Percentiles rank a stretch among this genome's conserved stretches.
These are phyloP conservation scores for Drosophila barbarae DNA, from an alignment of 2,888 invertebrate species.

Conservation along the genomic window DNA sequence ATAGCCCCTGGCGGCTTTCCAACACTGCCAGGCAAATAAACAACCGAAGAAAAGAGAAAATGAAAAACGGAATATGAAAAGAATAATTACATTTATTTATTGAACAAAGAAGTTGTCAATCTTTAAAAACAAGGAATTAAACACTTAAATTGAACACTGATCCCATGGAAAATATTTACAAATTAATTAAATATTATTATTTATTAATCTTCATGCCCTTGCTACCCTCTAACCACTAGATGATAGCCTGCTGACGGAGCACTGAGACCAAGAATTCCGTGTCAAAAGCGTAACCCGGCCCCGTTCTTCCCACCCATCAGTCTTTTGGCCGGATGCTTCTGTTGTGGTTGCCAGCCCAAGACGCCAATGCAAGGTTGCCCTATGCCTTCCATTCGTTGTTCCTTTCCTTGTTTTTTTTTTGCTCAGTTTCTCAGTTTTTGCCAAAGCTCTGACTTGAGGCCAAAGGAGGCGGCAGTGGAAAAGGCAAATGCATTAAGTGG, in stretches of 20 bases:
- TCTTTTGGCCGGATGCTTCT: slow-evolving; percentile 42
- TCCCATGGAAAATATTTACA: not conserved
- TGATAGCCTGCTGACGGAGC: slow-evolving; percentile 24
- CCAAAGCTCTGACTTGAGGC: slow-evolving; percentile 56
- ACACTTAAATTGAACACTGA: too few relatives aligned
- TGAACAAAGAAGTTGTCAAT: too few relatives aligned
- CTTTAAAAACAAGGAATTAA: too few relatives aligned
- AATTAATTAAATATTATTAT: not conserved
- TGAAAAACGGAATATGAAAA: too few relatives aligned
- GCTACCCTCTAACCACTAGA: slow-evolving; percentile 20
- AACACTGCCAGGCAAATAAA: slow-evolving; percentile 33
- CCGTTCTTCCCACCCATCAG: slow-evolving; percentile 14
- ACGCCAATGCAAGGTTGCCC: slow-evolving; percentile 42
- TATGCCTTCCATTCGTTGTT: slow-evolving; percentile 14
- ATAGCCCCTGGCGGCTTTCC: not conserved
- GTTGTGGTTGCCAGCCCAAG: slow-evolving; percentile 44
- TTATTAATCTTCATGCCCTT: not conserved
- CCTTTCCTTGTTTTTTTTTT: not conserved
- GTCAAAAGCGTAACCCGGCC: slow-evolving; percentile 36
- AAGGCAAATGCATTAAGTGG: slow-evolving; percentile 63
- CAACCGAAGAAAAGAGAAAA: slow-evolving; percentile 22
- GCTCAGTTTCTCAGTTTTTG: slow-evolving; percentile 21
- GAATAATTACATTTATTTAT: too few relatives aligned
- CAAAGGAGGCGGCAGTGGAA: slow-evolving; percentile 14
- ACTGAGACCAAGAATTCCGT: slow-evolving; percentile 15